Evolutionary conservation across 2,797 vertebrate species (phyloP).

Genomic region (Lindbergichthys nudifrons): DNA sequence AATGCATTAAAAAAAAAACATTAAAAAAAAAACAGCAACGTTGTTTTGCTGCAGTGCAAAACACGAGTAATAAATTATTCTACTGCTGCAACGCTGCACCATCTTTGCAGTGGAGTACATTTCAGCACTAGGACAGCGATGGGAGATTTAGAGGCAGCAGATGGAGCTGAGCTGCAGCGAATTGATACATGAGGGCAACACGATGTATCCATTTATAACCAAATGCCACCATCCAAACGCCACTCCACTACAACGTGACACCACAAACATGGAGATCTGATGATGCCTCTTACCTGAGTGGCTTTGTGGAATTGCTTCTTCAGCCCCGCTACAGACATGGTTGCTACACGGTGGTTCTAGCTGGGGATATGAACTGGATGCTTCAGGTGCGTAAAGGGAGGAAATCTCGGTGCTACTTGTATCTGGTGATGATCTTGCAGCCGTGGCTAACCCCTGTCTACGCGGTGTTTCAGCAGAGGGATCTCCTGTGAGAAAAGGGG

Average conservation of each 20-base stretch:
- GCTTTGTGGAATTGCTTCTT: slow-evolving; percentile 98
- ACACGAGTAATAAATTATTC: slow-evolving; percentile 23
- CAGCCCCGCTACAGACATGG: slow-evolving; percentile 92
- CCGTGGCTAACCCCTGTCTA: slow-evolving; percentile 61
- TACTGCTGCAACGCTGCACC: slow-evolving; percentile 71
- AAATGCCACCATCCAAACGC: not conserved
- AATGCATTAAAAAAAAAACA: not conserved
- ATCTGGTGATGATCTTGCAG: slow-evolving; percentile 47
- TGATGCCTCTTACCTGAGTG: slow-evolving; percentile 88
- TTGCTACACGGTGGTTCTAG: slow-evolving; percentile 59
- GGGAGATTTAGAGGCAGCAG: not conserved
- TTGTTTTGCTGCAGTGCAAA: slow-evolving; percentile 9
- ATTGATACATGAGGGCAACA: not conserved
- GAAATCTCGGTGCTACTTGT: slow-evolving; percentile 40
- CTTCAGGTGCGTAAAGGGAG: slow-evolving; percentile 22
- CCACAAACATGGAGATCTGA: not conserved
- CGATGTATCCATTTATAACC: not conserved
- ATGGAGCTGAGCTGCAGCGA: slow-evolving; percentile 5
- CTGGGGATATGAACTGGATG: slow-evolving; percentile 10
- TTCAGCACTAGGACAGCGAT: slow-evolving; percentile 36
- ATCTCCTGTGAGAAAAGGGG: slow-evolving; percentile 74
- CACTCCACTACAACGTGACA: not conserved
- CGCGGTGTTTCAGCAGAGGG: slow-evolving; percentile 67
- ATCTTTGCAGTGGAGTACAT: not conserved
- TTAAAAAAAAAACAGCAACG: not conserved